These are phyloP conservation scores for Alectura lathami DNA, from an alignment of 2,113 vertebrate species.

Conservation along the genomic window DNA sequence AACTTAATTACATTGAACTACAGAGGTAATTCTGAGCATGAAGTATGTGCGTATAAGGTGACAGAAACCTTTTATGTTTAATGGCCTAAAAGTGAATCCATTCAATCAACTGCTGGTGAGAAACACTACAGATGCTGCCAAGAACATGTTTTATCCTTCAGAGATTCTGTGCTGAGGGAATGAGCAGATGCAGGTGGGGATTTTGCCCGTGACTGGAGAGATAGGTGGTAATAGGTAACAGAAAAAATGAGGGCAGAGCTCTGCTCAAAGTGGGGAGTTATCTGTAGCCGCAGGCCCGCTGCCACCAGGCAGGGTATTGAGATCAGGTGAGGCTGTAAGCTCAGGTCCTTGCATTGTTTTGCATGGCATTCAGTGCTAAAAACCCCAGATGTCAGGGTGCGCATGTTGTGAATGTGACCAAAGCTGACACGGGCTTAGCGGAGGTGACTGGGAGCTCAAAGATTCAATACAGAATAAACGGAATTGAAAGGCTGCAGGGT, in stretches of 20 bases:
- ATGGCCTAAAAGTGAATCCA: not conserved
- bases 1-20: not conserved
- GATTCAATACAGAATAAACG: not conserved
- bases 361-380: fast-evolving
- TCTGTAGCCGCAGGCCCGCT: not conserved
- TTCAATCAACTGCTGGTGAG: not conserved
- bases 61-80: not conserved
- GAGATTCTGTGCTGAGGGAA: not conserved
- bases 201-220: not conserved
- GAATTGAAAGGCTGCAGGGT: not conserved
- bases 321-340: not conserved
- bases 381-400: fast-evolving
- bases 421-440: not conserved
- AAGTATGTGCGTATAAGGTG: not conserved
- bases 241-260: not conserved
- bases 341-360: fast-evolving
- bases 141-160: not conserved
- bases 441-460: not conserved
- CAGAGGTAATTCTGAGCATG: not conserved
- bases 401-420: not conserved
- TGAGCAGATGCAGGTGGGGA: no score
- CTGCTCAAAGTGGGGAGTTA: not conserved
- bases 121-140: not conserved
- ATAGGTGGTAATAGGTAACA: not conserved
- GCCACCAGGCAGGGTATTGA: not conserved